Evolutionary conservation across 1,140 invertebrate genomes (phyloP).

Genomic region (Caenorhabditis briggsae): DNA sequence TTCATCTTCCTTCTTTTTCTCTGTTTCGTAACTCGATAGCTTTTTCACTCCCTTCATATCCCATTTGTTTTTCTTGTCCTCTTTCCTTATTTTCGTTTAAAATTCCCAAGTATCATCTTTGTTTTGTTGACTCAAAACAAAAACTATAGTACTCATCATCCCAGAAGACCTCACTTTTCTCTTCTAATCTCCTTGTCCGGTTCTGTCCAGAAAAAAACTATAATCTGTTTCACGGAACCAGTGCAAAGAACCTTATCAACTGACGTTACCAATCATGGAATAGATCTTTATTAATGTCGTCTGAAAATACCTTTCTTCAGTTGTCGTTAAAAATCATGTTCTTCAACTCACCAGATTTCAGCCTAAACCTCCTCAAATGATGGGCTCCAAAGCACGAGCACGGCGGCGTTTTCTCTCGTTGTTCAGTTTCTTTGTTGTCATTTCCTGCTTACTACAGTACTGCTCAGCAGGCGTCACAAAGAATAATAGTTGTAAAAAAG

Average conservation of each 20-base stretch:
- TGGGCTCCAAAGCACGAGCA: slow-evolving; percentile 53
- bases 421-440: slow-evolving; percentile 1
- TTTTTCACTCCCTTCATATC: background rate
- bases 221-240: slow-evolving; percentile 49
- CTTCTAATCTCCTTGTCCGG: background rate
- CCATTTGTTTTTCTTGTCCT: background rate
- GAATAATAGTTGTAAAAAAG: slow-evolving; percentile 58
- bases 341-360: background rate
- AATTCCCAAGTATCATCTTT: background rate
- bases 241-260: slow-evolving; percentile 42
- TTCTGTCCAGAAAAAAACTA: slow-evolving; percentile 22
- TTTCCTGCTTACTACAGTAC: slow-evolving; percentile 4
- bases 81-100: background rate
- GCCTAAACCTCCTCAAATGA: slow-evolving; percentile 47
- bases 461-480: slow-evolving; percentile 33
- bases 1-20: background rate
- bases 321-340: background rate
- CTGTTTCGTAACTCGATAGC: background rate
- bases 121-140: background rate
- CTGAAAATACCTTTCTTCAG: background rate
- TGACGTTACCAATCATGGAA: slow-evolving; percentile 16
- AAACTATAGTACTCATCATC: slow-evolving; percentile 22
- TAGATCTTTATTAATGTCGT: background rate
- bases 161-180: background rate
- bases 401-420: slow-evolving; percentile 1